Evolutionary conservation across 2,113 vertebrate genomes (phyloP), one percentile per base, ranked within the genome.

Genomic region (Thunnus thynnus): DNA sequence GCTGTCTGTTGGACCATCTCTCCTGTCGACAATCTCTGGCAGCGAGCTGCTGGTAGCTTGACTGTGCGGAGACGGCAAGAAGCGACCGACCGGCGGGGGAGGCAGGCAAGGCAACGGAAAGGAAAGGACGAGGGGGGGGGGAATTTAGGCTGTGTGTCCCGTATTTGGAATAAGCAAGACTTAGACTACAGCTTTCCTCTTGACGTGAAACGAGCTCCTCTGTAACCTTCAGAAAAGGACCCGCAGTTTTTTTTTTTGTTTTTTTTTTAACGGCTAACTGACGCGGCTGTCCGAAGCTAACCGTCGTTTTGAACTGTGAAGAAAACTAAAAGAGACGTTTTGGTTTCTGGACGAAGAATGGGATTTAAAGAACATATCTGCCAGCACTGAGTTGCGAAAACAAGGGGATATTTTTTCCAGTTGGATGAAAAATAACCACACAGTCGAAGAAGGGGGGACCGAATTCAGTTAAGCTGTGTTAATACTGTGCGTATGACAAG

Each of bases 81-180:
- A 86, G 87, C 82, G 87, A 90, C 36, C 76, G 86, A 91, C 86
- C 88, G 82, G 91, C 90, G 85, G 92, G 85, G 90, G 90, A 92
- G 91, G 83, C 72, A 82, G 78, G 85, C 83, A 41, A 51, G 12
- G 83, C 85, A 62, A 62, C 84, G 88, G 80, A 54, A 62, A 84
- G 82, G 83, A 86, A 76, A 75, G 60, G 72, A 58, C 48, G 65
- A 63, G 77, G 65, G 61, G 54, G 18, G 67, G 72, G 84, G 67
- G 76, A 82, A 14, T 87, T 82, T 74, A 92, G 89, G 83, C 89
- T 64, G 86, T 64, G 86, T 50, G 94, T 93, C 91, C 93, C 82
- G 87, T 82, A 86, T 90, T 88, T 80, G 91, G 93, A 89, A 88
- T 73, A 84, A 88, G 75, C 74, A 51, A 73, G 82, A 86, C 72